These are phyloP conservation scores for Bubalus kerabau DNA, from an alignment of 2,113 vertebrate genomes.

Conservation along the genomic window DNA sequence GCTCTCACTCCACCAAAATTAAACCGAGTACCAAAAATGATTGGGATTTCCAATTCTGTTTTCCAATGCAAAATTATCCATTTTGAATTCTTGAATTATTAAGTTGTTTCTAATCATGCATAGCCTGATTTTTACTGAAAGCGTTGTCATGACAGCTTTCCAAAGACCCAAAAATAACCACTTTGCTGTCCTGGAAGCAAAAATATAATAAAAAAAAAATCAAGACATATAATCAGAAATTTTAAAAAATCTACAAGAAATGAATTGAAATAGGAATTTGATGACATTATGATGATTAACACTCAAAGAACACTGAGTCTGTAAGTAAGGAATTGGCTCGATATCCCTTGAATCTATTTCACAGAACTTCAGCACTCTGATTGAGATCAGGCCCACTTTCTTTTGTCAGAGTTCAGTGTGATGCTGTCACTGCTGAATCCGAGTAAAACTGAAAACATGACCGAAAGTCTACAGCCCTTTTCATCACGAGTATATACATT, in stretches of 20 bases:
- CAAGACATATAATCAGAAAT: not conserved
- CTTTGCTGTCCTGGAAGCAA: slow-evolving; percentile 57
- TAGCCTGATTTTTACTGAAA: slow-evolving; percentile 70
- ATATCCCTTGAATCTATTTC: not conserved
- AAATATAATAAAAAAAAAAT: slow-evolving; percentile 2
- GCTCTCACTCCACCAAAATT: slow-evolving; percentile 13
- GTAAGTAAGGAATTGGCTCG: not conserved
- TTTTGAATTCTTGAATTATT: slow-evolving; percentile 71
- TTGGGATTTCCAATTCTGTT: slow-evolving; percentile 54
- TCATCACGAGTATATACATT: not conserved
- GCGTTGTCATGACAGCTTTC: slow-evolving; percentile 62
- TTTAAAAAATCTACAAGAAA: not conserved
- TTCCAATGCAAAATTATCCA: slow-evolving; percentile 55
- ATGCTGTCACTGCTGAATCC: not conserved
- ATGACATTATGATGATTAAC: not conserved
- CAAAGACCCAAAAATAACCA: slow-evolving; percentile 55
- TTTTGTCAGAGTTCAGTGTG: not conserved
- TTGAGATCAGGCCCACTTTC: not conserved
- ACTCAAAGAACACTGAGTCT: not conserved
- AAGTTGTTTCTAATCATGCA: slow-evolving; percentile 62
- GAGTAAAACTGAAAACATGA: not conserved
- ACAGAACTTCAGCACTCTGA: not conserved
- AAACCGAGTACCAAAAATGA: slow-evolving; percentile 8
- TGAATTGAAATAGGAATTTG: not conserved
- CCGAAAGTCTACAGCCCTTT: not conserved